Conservation (phyloP, 2,888 invertebrate genomes). For the Cylindroiulus punctatus region DNA sequence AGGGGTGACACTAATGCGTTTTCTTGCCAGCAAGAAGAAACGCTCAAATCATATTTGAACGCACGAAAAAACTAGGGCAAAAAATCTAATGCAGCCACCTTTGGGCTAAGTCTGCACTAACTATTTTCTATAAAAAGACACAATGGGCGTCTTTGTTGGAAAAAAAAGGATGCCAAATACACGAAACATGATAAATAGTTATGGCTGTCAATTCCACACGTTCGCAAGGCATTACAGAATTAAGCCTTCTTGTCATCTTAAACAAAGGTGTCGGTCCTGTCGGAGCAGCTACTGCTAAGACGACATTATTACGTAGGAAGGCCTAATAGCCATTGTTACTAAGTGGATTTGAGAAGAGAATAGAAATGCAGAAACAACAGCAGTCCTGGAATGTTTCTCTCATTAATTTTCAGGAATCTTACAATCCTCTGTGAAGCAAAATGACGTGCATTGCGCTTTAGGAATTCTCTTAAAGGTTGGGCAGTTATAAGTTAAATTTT, state of each 20-base stretch:
- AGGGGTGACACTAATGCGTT: constrained; percentile 18
- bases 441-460: neutral
- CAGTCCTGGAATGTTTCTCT: neutral
- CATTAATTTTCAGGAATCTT: neutral
- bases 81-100: constrained; percentile 5
- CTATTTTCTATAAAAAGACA: constrained; percentile 16
- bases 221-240: constrained; percentile 1
- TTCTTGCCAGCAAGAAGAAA: neutral
- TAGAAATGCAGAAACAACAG: constrained; percentile 6
- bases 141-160: neutral
- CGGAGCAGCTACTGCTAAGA: neutral
- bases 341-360: neutral
- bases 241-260: constrained; percentile 9
- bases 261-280: constrained; percentile 10
- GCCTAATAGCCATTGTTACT: constrained; percentile 9
- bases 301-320: neutral
- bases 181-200: constrained; percentile 18
- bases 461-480: neutral
- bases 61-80: neutral
- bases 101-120: neutral
- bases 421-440: neutral
- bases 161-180: constrained; percentile 14
- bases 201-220: neutral
- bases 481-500: too few relatives aligned
- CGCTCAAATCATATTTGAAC: neutral